A percentile compares a stretch with the other conserved stretches of the same genome.
Conservation (phyloP, 1,140 invertebrate genomes). For the Sesamia nonagrioides region DNA sequence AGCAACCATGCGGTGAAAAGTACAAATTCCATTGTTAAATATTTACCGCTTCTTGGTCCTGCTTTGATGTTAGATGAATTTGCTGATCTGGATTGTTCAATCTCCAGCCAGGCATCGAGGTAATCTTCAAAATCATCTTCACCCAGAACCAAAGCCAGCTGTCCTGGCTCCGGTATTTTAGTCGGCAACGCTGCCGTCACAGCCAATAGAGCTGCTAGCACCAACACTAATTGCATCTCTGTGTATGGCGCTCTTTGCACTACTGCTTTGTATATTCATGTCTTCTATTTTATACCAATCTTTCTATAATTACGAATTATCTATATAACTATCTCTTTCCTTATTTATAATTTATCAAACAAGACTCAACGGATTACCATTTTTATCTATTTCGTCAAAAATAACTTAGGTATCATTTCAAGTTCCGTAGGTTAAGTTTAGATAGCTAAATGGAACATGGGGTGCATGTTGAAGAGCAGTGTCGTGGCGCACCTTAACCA, state of each 20-base stretch:
- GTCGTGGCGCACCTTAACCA: no score
- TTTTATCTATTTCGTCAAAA: background rate
- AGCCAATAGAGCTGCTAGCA: slow-evolving; percentile 41
- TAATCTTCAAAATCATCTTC: slow-evolving; percentile 83
- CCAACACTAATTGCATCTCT: slow-evolving; percentile 45
- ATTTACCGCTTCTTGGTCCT: slow-evolving; percentile 66
- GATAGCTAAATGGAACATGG: no score
- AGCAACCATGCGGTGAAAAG: background rate
- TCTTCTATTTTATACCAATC: slow-evolving; percentile 24
- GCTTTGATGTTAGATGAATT: slow-evolving; percentile 57
- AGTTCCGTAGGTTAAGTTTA: background rate
- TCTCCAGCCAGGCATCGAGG: slow-evolving; percentile 71
- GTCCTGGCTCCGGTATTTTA: slow-evolving; percentile 64
- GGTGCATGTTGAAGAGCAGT: no score
- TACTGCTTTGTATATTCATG: background rate
- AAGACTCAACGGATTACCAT: background rate
- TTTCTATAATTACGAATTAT: background rate
- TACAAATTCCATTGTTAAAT: no score
- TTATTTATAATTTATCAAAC: background rate
- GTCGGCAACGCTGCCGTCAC: slow-evolving; percentile 54
- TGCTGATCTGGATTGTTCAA: slow-evolving; percentile 64
- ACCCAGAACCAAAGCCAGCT: slow-evolving; percentile 68
- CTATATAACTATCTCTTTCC: background rate
- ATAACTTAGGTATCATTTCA: no score
- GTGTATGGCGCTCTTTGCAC: slow-evolving; percentile 2